Evolutionary conservation across 2,113 vertebrate genomes (phyloP), one percentile per base, ranked within the genome.

Genomic region (Pipa parva): DNA sequence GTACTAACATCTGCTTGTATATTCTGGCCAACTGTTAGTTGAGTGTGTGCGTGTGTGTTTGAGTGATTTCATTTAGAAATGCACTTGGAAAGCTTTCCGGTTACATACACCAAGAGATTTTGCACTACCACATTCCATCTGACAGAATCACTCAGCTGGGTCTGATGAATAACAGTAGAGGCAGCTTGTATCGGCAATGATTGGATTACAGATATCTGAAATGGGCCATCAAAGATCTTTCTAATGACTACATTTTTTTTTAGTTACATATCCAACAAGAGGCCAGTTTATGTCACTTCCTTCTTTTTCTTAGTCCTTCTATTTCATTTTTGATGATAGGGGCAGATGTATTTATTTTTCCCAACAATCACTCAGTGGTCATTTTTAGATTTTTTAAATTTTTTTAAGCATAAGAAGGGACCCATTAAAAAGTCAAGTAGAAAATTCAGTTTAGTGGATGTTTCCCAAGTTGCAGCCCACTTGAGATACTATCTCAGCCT

Each of bases 151-250:
- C 79, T 85, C 80, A 82, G 72, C 77, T 80, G 76, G 76, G 72
- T 84, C 81, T 72, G 77, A 81, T 83, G 79, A 84, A 85, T 79
- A 84, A 85, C 59, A 76, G 79, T 76, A 78, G 79, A 79, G 79
- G 76, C 79, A 81, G 82, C 79, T 77, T 77, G 22, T 73, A 80
- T 77, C 73, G 75, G 42, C 70, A 72, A 73, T 70, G 82, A 82
- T 57, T 80, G 78, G 82, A 83, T 82, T 83, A 78, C 72, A 83
- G 59, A 81, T 63, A 75, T 74, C 59, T 71, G 71, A 64, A 80
- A 76, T 74, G 73, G 62, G 66, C n/a, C 63, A 79, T 33, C 73
- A 79, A 82, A 55, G 58, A 60, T 82, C 72, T 71, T 77, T 77
- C 67, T 74, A 78, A 64, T 50, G 78, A 79, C 76, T 76, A 72